Evolutionary conservation across 64 coral and sea anemone species (phyloP), one percentile per base, ranked within the genome.

Genomic region (Catalaphyllia jardinei): DNA sequence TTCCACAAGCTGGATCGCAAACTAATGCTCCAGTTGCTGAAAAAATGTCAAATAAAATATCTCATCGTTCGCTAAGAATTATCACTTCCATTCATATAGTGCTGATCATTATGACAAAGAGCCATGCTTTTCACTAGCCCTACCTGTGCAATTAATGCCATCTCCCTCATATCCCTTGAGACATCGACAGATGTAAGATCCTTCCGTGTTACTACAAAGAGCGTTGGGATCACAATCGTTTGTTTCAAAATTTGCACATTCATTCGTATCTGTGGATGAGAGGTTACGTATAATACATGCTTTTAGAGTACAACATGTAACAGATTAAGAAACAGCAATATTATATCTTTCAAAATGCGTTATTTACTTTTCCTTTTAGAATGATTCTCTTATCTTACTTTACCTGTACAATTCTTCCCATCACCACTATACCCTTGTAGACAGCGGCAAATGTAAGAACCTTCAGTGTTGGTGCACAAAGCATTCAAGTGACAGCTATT

Each of bases 351-450:
- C 17, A 17, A 64, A 5, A 64, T 15, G 62, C n/a, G n/a, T n/a
- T n/a, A n/a, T n/a, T n/a, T n/a, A n/a, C n/a, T n/a, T n/a, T n/a
- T n/a, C n/a, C n/a, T n/a, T n/a, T n/a, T n/a, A n/a, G n/a, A n/a
- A n/a, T 64, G 38, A 39, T 39, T 39, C 38, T 55, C 52, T 9
- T 55, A 4, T 55, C 1, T 11, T 8, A 14, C 52, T 55, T 55
- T 55, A 88, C 87, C 87, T 10, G 29, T 63, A 49, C 89, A 95
- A 28, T 30, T 52, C 30, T 22, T 86, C 12, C 94, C 94, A 89
- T 95, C 86, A 20, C 94, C 94, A 8, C 71, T 88, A 28, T 31
- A 95, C 18, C 94, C 89, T 29, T 60, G 20, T n/a, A 84, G 57
- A 67, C 80, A 84, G 29, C 80, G 80, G 24, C 80, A 84, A 20